Evolutionary conservation across 2,113 vertebrate genomes (phyloP), one percentile per base, ranked within the genome.

Genomic region (Sceloporus undulatus): DNA sequence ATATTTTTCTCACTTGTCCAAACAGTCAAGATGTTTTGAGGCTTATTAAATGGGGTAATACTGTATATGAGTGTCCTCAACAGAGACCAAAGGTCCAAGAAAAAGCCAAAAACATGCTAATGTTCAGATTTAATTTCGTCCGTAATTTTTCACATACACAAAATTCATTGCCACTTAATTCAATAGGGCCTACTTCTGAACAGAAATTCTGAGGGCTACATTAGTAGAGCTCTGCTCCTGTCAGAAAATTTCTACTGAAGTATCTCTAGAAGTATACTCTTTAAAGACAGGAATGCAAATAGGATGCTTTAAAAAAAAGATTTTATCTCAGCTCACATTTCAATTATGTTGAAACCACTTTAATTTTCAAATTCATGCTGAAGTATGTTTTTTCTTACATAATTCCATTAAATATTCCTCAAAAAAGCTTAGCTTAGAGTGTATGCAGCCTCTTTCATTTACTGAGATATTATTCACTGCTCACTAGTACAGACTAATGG

Each of bases 401-500:
- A 73, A 73, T 68, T 42, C 21, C 48, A 25, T 68, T 78, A 89
- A 29, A 71, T 75, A 25, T 79, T 82, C 82, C 56, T 34, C 8
- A 56, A 34, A 78, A 52, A 38, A 48, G 7, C 62, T 79, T 34
- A 74, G 25, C 29, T 13, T 34, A 71, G 11, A 54, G 4, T 34
- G 4, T 23, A 48, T 62, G 34, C 18, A 77, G 38, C 14, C 5
- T 85, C 74, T n/a, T 77, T 68, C 25, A 5, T 13, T 23, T 6
- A 16, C 21, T 52, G 29, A 9, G 18, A 68, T 18, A 52, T n/a
- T 56, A 92, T 94, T 82, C 92, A 84, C 0, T 91, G 85, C 84
- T 87, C 88, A 75, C 77, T 70, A 92, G 94, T 94, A 94, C 95
- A 94, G 92, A 93, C 94, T 95, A 95, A 94, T 86, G 95, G 93